Evolutionary conservation across 2,797 vertebrate species (phyloP), one percentile per base, ranked within the genome.

Genomic region (Myiotriccus ornatus): DNA sequence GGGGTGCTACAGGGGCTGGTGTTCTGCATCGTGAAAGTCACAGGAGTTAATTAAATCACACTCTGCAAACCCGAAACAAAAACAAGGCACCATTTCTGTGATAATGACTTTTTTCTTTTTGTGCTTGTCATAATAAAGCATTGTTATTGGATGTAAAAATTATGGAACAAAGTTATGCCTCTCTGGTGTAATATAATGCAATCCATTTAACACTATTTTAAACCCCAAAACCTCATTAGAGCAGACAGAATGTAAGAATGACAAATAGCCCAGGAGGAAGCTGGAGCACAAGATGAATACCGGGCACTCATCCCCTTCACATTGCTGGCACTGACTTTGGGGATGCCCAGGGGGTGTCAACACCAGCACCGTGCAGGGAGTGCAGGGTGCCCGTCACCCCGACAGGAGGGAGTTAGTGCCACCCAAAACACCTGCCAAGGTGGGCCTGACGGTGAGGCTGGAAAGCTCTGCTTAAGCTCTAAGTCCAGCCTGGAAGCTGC

Each of bases 191-290:
- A 92, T 88, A 92, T 89, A 96, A 96, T 70, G 94, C 93, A 97
- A 96, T 95, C 90, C 95, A 94, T 90, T 95, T 92, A 95, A 94
- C 95, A 96, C 95, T 97, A 96, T 97, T 97, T 97, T 96, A 97
- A 97, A 96, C 57, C 95, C 89, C 68, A 78, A 89, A 91, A 96
- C 95, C 93, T 94, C 87, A 90, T 94, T 92, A 96, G 92, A 93
- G 88, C 94, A 96, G 94, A 80, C 90, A 95, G 94, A 87, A 95
- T 34, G 68, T 74, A 94, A 69, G 83, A 56, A 80, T 90, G 96
- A 96, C 93, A 93, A 96, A 96, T 89, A 25, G 49, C 50, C 32
- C 86, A 59, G 57, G 27, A 82, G 71, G 74, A 91, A 70, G 74
- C 32, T 10, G 70, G 75, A 90, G 78, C 32, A 18, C 1, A 14